These are phyloP conservation scores for Hydrolagus colliei DNA, from an alignment of 2,797 vertebrate species.

Conservation along the genomic window DNA sequence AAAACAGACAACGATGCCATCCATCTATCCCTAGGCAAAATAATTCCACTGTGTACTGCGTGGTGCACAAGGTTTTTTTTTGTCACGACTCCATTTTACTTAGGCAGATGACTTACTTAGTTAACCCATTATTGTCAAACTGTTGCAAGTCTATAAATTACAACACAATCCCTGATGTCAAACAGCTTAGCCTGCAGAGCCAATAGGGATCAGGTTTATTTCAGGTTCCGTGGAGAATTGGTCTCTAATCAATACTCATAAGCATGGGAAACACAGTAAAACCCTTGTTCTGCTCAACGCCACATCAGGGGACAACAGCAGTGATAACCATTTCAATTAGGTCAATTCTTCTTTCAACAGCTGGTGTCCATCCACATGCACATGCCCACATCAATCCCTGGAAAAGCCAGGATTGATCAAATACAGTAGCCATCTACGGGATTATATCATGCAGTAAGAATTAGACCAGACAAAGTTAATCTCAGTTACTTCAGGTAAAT, in stretches of 20 bases:
- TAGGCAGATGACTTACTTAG: background rate
- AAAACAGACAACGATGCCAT: too few relatives aligned
- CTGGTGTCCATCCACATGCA: slow-evolving; percentile 3
- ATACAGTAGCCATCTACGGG: background rate
- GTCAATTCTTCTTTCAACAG: background rate
- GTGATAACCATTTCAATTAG: slow-evolving; percentile 1
- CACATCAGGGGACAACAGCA: slow-evolving; percentile 14
- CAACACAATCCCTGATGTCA: background rate
- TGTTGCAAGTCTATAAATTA: slow-evolving; percentile 6
- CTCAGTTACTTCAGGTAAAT: background rate
- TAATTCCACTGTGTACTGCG: too few relatives aligned
- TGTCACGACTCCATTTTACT: background rate
- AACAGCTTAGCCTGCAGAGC: background rate
- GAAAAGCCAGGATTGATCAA: background rate
- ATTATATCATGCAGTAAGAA: background rate
- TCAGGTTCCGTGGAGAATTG: background rate
- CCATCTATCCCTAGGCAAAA: too few relatives aligned
- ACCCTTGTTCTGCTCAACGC: background rate
- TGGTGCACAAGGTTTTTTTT: too few relatives aligned
- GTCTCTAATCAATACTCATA: slow-evolving; percentile 9
- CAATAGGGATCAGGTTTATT: background rate
- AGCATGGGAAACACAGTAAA: background rate
- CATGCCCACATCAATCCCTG: background rate
- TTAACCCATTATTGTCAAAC: background rate
- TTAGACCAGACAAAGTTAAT: background rate